Evolutionary conservation across 2,113 vertebrate genomes (phyloP), one percentile per base, ranked within the genome.

Genomic region (Vulpes ferrilata): DNA sequence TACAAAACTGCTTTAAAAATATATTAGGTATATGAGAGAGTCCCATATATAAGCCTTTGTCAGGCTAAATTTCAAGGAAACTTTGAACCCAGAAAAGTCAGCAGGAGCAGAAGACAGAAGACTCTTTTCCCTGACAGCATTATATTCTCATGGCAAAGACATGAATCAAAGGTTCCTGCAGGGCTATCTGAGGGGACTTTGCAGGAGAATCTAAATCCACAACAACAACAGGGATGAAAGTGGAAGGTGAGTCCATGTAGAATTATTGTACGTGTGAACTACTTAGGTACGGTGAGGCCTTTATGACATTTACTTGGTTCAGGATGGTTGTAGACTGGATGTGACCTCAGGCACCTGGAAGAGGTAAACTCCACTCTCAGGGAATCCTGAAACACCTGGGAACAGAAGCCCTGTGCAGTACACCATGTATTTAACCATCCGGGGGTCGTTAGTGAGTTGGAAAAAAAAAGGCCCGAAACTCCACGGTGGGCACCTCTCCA

Each of bases 211-310:
- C 69, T 20, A 67, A 57, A 71, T 19, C 69, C n/a, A 20, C 17
- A 71, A 0, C 69, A 10, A 10, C 13, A 71, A 35, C n/a, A 35
- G 11, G 0, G 0, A 8, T 35, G 16, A 35, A 22, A 71, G n/a
- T 71, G 19, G n/a, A 22, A 20, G n/a, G 11, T 0, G 0, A 2
- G 19, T 35, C 69, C n/a, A 22, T 2, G n/a, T 32, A 38, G 69
- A 71, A 71, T 20, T 38, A 38, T 38, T 38, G 38, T 38, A 38
- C 38, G 38, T 38, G 38, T 71, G 69, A 71, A 71, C 9, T n/a
- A 71, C 38, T 38, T 38, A 2, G 67, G 32, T 20, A 69, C 38
- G n/a, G 16, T n/a, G 32, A 35, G 8, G 19, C 9, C 16, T 4
- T 19, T n/a, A 69, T 19, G 17, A 38, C 38, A 38, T 38, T 38